Evolutionary conservation across 2,113 vertebrate species (phyloP), one percentile per base, ranked within the genome.

Genomic region (Lophotis ruficrista): DNA sequence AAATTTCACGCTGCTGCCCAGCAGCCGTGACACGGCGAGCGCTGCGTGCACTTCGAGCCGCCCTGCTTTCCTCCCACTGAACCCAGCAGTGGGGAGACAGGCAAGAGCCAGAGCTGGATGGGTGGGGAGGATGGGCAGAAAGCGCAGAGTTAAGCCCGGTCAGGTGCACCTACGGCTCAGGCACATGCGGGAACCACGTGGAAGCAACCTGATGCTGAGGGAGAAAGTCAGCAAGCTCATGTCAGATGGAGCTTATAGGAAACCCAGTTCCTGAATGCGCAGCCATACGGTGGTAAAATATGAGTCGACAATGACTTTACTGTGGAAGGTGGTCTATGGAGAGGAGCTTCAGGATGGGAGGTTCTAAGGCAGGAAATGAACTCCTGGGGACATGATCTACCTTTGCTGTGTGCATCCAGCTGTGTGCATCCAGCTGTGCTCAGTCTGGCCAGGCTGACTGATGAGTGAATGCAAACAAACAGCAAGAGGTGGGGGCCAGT

Each of bases 1-100:
- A 96, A 96, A 95, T 96, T 85, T 95, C 87, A 91, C 90, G 50
- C 33, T 7, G 82, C 95, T 96, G 94, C 89, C 95, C 95, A 80
- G 91, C 87, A 93, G 92, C 90, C 6, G 1, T 6, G 0, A 45
- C 9, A 8, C 2, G 62, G 84, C 3, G 24, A 95, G 84, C 3
- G 66, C 54, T 57, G 21, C 0, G 6, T 23, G 62, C 92, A 57
- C 75, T 87, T 85, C 87, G 27, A 31, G 9, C 65, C 8, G 1
- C 8, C 3, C 87, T 12, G 50, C 82, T 43, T 71, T 37, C 65
- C 84, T 85, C 84, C 73, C 50, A 18, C 53, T 2, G 14, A 41
- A 47, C 35, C 70, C 38, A 7, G 70, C 60, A 9, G 16, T 0
- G 3, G 6, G 10, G 50, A 27, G 54, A 61, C 35, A n/a, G 20